Percentiles rank a stretch among this genome's conserved stretches.
Conservation (phyloP, 2,888 invertebrate species). For the Drosophila putrida region DNA sequence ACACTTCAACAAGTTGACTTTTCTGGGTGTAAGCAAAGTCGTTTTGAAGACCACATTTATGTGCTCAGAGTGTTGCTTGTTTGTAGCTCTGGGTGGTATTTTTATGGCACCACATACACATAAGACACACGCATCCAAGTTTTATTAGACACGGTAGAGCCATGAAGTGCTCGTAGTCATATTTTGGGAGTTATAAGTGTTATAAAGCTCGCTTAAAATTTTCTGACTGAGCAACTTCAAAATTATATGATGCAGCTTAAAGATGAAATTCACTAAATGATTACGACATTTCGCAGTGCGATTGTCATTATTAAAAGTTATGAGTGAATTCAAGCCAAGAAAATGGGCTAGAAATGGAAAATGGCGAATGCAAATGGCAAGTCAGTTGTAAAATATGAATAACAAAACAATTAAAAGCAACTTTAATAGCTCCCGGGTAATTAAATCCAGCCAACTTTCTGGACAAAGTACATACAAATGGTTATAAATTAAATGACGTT, state of each 20-base stretch:
- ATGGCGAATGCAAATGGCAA: slow-evolving; percentile 6
- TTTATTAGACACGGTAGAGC: slow-evolving; percentile 58
- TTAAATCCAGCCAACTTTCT: slow-evolving; percentile 30
- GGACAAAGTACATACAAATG: neutral
- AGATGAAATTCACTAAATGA: slow-evolving; percentile 18
- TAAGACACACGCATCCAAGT: slow-evolving; percentile 21
- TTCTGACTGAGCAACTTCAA: slow-evolving; percentile 15
- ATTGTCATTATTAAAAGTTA: slow-evolving; percentile 7
- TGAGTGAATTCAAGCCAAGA: slow-evolving; percentile 17
- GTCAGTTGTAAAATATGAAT: neutral
- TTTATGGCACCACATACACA: slow-evolving; percentile 44
- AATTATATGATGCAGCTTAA: slow-evolving; percentile 34
- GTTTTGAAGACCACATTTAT: slow-evolving; percentile 28
- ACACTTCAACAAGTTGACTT: slow-evolving; percentile 64
- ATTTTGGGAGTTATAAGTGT: slow-evolving; percentile 33
- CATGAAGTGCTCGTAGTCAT: slow-evolving; percentile 39
- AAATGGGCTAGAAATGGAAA: slow-evolving; percentile 2
- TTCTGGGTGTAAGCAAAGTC: slow-evolving; percentile 26
- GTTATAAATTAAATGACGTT: slow-evolving; percentile 36
- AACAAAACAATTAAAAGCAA: slow-evolving; percentile 32
- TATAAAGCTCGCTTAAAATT: slow-evolving; percentile 25
- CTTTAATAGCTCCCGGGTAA: slow-evolving; percentile 20
- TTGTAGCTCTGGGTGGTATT: slow-evolving; percentile 13
- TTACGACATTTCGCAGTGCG: slow-evolving; percentile 8
- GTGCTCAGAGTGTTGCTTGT: slow-evolving; percentile 16